These are phyloP conservation scores for Bombus sibiricus DNA, from an alignment of 1,140 invertebrate species.

Conservation along the genomic window DNA sequence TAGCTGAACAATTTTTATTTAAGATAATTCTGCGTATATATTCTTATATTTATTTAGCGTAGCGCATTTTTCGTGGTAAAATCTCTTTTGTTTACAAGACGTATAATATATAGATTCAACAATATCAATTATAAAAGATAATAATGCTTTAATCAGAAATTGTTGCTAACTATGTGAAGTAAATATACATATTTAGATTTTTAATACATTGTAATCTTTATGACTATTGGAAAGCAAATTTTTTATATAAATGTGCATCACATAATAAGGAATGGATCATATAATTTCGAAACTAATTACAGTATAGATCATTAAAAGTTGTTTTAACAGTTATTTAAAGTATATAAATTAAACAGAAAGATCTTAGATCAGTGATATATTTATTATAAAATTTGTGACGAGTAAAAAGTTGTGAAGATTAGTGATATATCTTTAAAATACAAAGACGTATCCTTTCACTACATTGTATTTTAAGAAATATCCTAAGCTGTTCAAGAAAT, in stretches of 20 bases:
- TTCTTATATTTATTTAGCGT: conserved; percentile 4
- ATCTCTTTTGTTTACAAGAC: conserved; percentile 3
- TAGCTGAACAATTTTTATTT: neutral
- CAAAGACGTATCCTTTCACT: neutral
- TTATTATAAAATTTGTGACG: neutral
- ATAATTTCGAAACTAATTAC: neutral
- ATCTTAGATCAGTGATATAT: neutral
- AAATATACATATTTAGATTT: neutral
- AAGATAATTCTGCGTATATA: neutral
- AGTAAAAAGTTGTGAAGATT: neutral
- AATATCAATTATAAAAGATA: neutral
- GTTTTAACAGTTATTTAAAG: neutral
- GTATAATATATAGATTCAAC: conserved; percentile 7
- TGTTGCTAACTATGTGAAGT: neutral
- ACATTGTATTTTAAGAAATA: conserved; percentile 14
- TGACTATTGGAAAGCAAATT: conserved; percentile 6
- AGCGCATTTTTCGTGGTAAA: neutral
- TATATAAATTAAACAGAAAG: neutral
- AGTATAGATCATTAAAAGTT: neutral
- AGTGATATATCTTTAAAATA: neutral
- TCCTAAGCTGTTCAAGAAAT: neutral
- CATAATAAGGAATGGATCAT: neutral
- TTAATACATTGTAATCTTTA: neutral
- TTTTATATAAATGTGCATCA: neutral
- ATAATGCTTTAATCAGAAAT: neutral